Conservation (phyloP, 2,113 vertebrate genomes). For the Coreoperca whiteheadi region DNA sequence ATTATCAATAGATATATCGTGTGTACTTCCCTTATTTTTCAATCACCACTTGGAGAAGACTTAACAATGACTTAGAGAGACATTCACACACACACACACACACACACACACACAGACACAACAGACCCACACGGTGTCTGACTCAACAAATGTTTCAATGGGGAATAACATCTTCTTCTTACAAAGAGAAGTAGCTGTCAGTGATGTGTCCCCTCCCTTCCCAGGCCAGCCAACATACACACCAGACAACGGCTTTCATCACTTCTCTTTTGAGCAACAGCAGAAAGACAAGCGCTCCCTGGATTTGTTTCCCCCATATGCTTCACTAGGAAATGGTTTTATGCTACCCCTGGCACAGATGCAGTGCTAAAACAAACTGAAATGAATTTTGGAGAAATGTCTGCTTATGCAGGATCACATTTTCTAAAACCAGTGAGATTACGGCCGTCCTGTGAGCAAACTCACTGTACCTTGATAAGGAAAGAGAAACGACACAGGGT, state of each 20-base stretch:
- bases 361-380: conserved; percentile 28
- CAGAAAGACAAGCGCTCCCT: conserved; percentile 35
- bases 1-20: conserved; percentile 12
- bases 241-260: conserved; percentile 58
- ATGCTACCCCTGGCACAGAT: conserved; percentile 14
- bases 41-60: conserved; percentile 6
- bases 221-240: conserved; percentile 4
- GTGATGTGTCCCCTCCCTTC: conserved; percentile 12
- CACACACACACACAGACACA: conserved; percentile 18
- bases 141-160: conserved; percentile 60
- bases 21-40: conserved; percentile 1
- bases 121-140: conserved; percentile 59
- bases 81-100: conserved; percentile 14
- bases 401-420: conserved; percentile 59
- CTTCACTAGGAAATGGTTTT: conserved; percentile 43
- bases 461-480: conserved; percentile 5
- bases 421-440: conserved; percentile 53
- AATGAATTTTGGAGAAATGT: conserved; percentile 23
- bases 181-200: conserved; percentile 51
- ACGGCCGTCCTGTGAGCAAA: conserved; percentile 24
- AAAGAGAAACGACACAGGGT: conserved; percentile 13
- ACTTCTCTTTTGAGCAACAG: conserved; percentile 52
- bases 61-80: conserved; percentile 40
- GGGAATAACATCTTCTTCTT: conserved; percentile 50
- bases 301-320: conserved; percentile 33